A percentile compares a stretch with the other conserved stretches of the same genome.
Evolutionary conservation across 2,797 vertebrate genomes (phyloP).

Genomic region (Tachyglossus aculeatus): DNA sequence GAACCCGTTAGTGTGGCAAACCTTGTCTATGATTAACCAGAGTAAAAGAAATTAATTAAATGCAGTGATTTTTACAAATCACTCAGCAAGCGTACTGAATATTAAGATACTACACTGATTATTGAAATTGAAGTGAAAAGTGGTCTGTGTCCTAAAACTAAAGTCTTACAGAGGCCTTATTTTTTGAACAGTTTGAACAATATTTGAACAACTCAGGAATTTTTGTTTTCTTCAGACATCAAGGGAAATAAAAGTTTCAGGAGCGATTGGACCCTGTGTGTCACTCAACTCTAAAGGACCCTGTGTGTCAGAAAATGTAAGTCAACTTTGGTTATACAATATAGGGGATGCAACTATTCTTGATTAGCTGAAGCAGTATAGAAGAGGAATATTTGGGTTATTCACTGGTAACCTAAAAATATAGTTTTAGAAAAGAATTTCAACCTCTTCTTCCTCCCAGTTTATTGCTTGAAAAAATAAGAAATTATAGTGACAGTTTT

Average conservation of each 20-base stretch:
- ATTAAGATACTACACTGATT: slow-evolving; percentile 2
- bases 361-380: not conserved
- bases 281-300: slow-evolving; percentile 94
- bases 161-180: too few species aligned
- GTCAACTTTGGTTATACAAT: slow-evolving; percentile 57
- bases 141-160: not conserved
- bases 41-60: too few species aligned
- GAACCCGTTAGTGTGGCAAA: too few species aligned
- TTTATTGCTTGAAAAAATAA: too few species aligned
- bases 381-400: not conserved
- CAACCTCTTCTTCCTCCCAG: too few species aligned
- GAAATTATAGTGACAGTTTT: not conserved
- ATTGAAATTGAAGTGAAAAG: slow-evolving; percentile 19
- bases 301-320: slow-evolving; percentile 95
- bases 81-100: slow-evolving; percentile 2
- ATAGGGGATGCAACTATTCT: slow-evolving; percentile 1
- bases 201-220: not conserved
- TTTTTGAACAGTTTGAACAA: too few species aligned
- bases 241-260: slow-evolving; percentile 95
- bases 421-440: too few species aligned
- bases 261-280: slow-evolving; percentile 94
- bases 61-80: too few species aligned
- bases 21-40: too few species aligned
- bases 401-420: not conserved
- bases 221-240: slow-evolving; percentile 82